These are phyloP conservation scores for Paedocypris sp. DNA, from an alignment of 2,113 vertebrate genomes.

Conservation along the genomic window DNA sequence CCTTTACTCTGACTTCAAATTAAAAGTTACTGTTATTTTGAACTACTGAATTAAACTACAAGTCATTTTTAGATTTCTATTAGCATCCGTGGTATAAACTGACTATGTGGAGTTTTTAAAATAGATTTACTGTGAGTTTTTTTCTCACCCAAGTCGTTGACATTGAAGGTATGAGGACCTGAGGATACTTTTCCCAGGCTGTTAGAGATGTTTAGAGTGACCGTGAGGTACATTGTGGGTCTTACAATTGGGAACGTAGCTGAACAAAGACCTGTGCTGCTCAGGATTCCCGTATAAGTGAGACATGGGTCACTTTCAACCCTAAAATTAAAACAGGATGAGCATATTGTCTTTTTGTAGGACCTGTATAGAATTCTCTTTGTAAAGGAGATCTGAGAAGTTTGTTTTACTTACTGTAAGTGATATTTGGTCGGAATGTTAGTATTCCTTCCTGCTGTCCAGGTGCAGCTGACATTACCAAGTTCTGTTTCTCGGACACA, in stretches of 20 bases:
- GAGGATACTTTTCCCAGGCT: slow-evolving; percentile 39
- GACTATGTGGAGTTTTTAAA: not conserved
- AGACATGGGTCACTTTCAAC: slow-evolving; percentile 21
- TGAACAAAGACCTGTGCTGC: not conserved
- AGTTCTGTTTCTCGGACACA: slow-evolving; percentile 40
- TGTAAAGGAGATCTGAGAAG: not conserved
- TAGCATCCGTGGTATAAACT: no score
- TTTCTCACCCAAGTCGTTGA: slow-evolving; percentile 56
- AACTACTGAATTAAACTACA: no score
- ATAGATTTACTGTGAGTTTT: not conserved
- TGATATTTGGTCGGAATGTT: slow-evolving; percentile 14
- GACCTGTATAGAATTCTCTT: not conserved
- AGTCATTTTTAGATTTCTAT: no score
- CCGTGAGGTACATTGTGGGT: slow-evolving; percentile 33
- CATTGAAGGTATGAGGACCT: slow-evolving; percentile 29
- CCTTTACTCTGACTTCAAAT: no score
- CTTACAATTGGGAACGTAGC: slow-evolving; percentile 27
- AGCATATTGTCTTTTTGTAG: no score
- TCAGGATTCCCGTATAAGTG: not conserved
- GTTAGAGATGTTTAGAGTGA: slow-evolving; percentile 41
- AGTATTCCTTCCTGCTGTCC: slow-evolving; percentile 51
- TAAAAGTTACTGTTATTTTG: no score
- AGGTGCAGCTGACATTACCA: slow-evolving; percentile 46
- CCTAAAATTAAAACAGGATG: no score
- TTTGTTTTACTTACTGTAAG: slow-evolving; percentile 44